Evolutionary conservation across 1,140 invertebrate species (phyloP), one percentile per base, ranked within the genome.

Genomic region (Trichogramma pretiosum): DNA sequence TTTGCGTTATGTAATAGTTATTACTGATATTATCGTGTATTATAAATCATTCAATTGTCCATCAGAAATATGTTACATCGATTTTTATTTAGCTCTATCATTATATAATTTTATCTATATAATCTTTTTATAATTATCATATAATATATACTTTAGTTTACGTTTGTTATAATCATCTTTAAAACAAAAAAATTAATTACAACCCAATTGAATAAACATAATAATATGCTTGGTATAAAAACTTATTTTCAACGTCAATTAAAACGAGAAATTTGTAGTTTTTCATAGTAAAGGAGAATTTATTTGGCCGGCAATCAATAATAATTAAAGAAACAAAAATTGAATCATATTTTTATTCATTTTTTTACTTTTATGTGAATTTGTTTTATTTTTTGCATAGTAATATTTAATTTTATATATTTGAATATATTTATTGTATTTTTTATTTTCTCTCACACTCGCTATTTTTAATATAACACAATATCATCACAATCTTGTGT

Each of bases 21-120:
- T 46, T 46, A 53, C 48, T n/a, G 36, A 45, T 41, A 53, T 46
- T 26, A 48, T 56, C 37, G 18, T 42, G n/a, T n/a, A n/a, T 55
- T 62, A 64, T 59, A 64, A 62, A 66, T 65, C 65, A 65, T 67
- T 66, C 60, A 65, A 67, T 61, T 56, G 58, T 70, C 60, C 59
- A 65, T 64, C 60, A 62, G 57, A 65, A 69, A 68, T 68, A 68
- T 67, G 64, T 62, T 70, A 69, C 68, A 70, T 68, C 57, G 64
- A 70, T 67, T 68, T 68, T 68, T 67, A 70, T 66, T 62, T 61
- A 68, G 66, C 67, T 69, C 68, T 67, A 62, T 69, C 56, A 63
- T 66, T 66, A 61, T 46, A 60, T 66, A 69, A 67, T 68, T 62
- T 48, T 51, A 22, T 65, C 64, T 69, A 65, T 68, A 64, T 61